Percentiles rank a stretch among this genome's conserved stretches.
Conservation (phyloP, 2,113 vertebrate species). For the Alectura lathami region DNA sequence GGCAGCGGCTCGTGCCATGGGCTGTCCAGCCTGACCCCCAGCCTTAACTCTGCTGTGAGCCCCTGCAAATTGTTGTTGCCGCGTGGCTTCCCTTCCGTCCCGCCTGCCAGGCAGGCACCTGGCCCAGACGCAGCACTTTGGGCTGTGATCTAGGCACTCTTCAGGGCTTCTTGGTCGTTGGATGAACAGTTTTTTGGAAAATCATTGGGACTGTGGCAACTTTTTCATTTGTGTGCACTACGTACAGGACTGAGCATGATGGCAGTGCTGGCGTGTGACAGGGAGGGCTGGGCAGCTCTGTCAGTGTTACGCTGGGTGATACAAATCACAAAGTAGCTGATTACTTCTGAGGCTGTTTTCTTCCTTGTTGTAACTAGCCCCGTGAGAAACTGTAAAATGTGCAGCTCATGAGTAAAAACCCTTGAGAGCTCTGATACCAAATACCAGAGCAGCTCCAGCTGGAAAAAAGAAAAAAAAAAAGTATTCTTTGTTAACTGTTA, state of each 20-base stretch:
- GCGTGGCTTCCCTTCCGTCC: no score
- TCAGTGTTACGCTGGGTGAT: no score
- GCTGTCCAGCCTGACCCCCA: background rate
- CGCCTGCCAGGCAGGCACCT: background rate
- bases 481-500: background rate
- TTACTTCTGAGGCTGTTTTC: background rate
- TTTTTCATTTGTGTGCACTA: background rate
- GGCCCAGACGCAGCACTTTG: background rate
- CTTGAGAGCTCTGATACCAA: background rate
- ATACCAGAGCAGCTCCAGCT: background rate
- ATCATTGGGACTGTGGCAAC: background rate
- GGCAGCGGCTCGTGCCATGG: background rate
- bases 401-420: background rate
- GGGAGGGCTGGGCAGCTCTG: rapidly evolving
- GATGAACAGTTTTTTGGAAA: background rate
- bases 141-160: background rate
- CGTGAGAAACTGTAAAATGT: background rate
- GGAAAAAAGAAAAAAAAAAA: background rate
- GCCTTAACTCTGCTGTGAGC: background rate
- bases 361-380: background rate
- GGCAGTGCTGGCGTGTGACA: rapidly evolving
- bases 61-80: background rate
- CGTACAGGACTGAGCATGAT: background rate
- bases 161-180: background rate
- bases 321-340: background rate